Percentiles rank a stretch among this genome's conserved stretches.
Evolutionary conservation across 2,797 vertebrate genomes (phyloP).

Genomic region (Aselliscus stoliczkanus): DNA sequence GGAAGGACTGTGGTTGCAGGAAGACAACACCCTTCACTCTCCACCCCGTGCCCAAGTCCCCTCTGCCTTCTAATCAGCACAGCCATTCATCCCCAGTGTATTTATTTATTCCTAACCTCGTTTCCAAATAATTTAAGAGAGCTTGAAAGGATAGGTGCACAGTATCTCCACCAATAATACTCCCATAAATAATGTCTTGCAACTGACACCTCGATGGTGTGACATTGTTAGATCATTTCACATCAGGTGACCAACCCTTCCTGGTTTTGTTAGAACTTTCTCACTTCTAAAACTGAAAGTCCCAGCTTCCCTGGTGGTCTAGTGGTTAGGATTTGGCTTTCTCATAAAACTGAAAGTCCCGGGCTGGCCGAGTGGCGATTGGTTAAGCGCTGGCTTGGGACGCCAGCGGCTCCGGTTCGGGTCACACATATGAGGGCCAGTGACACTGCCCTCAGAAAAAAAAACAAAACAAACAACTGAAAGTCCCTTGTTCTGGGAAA

Average conservation of each 20-base stretch:
- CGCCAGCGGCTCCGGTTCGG: no score
- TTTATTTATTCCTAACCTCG: neutral
- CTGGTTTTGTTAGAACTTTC: neutral
- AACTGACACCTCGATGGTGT: neutral
- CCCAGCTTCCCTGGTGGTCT: no score
- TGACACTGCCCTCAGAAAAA: no score
- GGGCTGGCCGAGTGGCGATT: no score
- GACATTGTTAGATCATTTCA: neutral
- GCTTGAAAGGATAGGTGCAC: neutral
- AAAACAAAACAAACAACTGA: no score
- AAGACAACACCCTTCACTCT: no score
- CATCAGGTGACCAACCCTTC: neutral
- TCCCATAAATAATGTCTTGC: neutral
- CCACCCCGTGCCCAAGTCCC: accelerated
- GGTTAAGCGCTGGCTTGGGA: no score
- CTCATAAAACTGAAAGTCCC: no score
- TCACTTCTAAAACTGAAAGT: neutral
- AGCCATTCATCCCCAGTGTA: neutral
- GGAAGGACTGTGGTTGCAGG: neutral
- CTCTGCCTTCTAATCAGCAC: neutral
- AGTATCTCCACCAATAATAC: neutral
- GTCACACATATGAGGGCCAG: no score
- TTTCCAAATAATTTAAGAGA: neutral
- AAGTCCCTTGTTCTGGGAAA: neutral
- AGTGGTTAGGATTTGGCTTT: no score